Evolutionary conservation across 2,797 vertebrate species (phyloP).

Genomic region (Hoplostethus atlanticus): DNA sequence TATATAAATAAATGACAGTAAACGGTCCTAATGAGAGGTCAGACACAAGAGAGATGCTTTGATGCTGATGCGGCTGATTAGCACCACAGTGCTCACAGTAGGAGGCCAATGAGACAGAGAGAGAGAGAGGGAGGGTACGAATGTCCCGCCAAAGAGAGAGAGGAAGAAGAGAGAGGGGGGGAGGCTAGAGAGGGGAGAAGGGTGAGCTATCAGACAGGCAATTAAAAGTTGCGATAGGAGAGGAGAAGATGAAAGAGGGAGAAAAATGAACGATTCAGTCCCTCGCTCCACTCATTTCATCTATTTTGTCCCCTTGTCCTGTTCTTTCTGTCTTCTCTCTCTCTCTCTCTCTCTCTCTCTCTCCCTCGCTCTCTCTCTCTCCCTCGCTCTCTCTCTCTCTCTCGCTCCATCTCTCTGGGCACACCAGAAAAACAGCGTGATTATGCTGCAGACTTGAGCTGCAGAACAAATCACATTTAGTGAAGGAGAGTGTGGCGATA

Average conservation of each 20-base stretch:
- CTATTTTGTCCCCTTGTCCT: conserved; percentile 68
- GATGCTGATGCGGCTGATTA: conserved; percentile 50
- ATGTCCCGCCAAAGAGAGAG: conserved; percentile 30
- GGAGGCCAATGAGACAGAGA: conserved; percentile 29
- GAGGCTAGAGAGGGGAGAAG: conserved; percentile 17
- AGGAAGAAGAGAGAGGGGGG: conserved; percentile 7
- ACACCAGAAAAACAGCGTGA: conserved; percentile 79
- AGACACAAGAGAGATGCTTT: conserved; percentile 36
- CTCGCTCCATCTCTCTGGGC: conserved; percentile 51
- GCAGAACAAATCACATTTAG: conserved; percentile 89
- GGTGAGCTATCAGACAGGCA: conserved; percentile 53
- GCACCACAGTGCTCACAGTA: conserved; percentile 28
- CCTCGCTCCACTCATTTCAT: conserved; percentile 47
- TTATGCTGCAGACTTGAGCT: conserved; percentile 86
- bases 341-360: neutral
- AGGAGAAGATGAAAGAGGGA: conserved; percentile 64
- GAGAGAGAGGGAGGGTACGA: conserved; percentile 25
- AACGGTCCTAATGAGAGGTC: conserved; percentile 62
- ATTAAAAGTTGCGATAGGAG: conserved; percentile 65
- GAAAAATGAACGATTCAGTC: conserved; percentile 46
- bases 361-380: conserved; percentile 43
- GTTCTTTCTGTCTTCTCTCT: conserved; percentile 38
- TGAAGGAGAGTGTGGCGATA: conserved; percentile 72
- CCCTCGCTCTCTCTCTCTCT: neutral
- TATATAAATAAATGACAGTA: conserved; percentile 43